Evolutionary conservation across 2,888 invertebrate genomes (phyloP), one percentile per base, ranked within the genome.

Genomic region (Ellobium chinense): DNA sequence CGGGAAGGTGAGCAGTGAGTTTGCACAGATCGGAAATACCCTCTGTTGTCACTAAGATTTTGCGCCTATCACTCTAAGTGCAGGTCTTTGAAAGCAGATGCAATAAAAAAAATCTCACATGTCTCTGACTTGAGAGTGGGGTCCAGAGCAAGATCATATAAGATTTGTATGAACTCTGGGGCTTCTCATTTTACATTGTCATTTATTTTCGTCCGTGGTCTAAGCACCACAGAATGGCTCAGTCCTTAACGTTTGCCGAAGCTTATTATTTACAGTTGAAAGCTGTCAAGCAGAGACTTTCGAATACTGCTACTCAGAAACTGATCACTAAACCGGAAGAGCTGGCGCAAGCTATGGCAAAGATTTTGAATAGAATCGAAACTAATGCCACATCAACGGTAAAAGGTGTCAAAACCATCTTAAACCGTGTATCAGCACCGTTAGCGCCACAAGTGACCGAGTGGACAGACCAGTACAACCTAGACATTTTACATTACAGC

Each of bases 401-500:
- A 5, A 9, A 39, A 1, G 37, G 27, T 27, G 46, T 70, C 7
- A 9, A 9, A 46, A 24, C 46, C n/a, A 2, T 46, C n/a, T 18
- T 54, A 7, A 39, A 54, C 9, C 18, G n/a, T 2, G 27, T 70
- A 4, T 7, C 54, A 9, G 27, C 27, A 7, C 2, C 3, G 24
- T 70, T 46, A 9, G 31, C 9, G 12, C 18, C n/a, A 18, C 27
- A 24, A 18, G 39, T 70, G 46, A 70, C 70, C 24, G 37, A n/a
- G n/a, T 74, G 74, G 74, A n/a, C 9, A 3, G 63, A 63, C 58
- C 5, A 14, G 1, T 14, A 58, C 12, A n/a, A 36, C 2, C 39
- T 74, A 27, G 39, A 74, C 34, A 9, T 74, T 18, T 63, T 74
- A 39, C 74, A 74, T 14, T 29, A 39, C 27, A 24, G 21, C 21